Evolutionary conservation across 1,140 invertebrate genomes (phyloP), one percentile per base, ranked within the genome.

Genomic region (Papilio glaucus): DNA sequence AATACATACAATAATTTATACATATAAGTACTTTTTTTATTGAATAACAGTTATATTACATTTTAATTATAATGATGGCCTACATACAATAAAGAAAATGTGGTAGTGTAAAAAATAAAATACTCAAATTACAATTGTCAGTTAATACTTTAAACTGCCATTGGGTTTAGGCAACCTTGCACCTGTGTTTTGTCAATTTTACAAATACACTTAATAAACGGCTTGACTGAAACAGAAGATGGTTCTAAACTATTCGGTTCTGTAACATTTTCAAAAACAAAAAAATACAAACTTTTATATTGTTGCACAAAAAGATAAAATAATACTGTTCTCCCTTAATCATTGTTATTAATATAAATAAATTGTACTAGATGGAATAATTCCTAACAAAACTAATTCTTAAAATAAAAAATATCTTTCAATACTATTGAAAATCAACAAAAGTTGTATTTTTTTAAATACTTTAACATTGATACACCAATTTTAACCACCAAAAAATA

Each of bases 21-120:
- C 21, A 62, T 9, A 33, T 62, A 62, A 62, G 12, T 62, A 57
- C 49, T 57, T 9, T 57, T 57, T 57, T 10, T n/a, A 57, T 5
- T 57, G 24, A 53, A 53, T 12, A 57, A 24, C 10, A 49, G 15
- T 18, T 6, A 7, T 18, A 12, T 0, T 10, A 24, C 24, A 41
- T 21, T 4, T 6, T 7, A 2, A 53, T 21, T 10, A 3, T 24
- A 24, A 42, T 33, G 6, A 33, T 33, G 2, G 6, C 6, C n/a
- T 33, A 33, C 29, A 3, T 33, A 33, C 29, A 3, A 6, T 33
- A 33, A 33, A 33, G 29, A 33, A 33, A 33, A 33, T 33, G 29
- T 33, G 29, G 29, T 33, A 33, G 6, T 2, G 6, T 33, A 53
- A 4, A 24, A 53, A 53, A 53, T 53, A 33, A 33, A 33, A 33